Conservation (phyloP, 2,888 invertebrate species). For the Rotaria socialis region DNA sequence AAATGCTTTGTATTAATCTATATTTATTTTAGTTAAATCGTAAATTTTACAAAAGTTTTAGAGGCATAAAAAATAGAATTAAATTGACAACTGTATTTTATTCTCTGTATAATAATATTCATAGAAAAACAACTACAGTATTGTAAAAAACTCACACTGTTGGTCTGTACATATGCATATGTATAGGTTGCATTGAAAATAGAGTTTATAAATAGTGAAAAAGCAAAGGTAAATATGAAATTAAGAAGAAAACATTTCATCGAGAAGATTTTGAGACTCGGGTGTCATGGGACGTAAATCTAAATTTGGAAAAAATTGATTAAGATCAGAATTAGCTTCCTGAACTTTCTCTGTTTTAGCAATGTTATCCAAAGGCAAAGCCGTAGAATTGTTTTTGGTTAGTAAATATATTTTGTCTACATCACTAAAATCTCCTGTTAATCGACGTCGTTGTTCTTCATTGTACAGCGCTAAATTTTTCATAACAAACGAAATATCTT, state of each 20-base stretch:
- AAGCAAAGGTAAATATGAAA: not conserved
- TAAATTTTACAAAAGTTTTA: too few species aligned
- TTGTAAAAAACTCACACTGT: too few species aligned
- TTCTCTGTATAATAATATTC: too few species aligned
- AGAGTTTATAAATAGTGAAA: not conserved
- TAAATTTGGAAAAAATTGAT: not conserved
- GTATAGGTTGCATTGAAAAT: not conserved
- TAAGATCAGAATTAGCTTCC: not conserved
- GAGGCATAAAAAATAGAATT: too few species aligned
- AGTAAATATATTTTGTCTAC: not conserved
- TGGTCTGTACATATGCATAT: not conserved
- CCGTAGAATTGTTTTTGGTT: not conserved
- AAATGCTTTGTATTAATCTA: too few species aligned
- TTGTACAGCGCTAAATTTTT: not conserved
- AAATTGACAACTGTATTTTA: too few species aligned
- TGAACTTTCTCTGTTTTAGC: not conserved
- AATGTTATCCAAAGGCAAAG: not conserved
- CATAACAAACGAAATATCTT: not conserved
- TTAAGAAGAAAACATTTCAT: not conserved
- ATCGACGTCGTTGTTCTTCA: not conserved
- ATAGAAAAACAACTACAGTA: too few species aligned
- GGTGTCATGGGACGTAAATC: not conserved
- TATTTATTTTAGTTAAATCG: too few species aligned
- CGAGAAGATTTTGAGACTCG: not conserved
- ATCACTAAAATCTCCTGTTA: not conserved